These are phyloP conservation scores for Mycetomoellerius zeteki DNA, from an alignment of 1,140 invertebrate genomes.

Conservation along the genomic window DNA sequence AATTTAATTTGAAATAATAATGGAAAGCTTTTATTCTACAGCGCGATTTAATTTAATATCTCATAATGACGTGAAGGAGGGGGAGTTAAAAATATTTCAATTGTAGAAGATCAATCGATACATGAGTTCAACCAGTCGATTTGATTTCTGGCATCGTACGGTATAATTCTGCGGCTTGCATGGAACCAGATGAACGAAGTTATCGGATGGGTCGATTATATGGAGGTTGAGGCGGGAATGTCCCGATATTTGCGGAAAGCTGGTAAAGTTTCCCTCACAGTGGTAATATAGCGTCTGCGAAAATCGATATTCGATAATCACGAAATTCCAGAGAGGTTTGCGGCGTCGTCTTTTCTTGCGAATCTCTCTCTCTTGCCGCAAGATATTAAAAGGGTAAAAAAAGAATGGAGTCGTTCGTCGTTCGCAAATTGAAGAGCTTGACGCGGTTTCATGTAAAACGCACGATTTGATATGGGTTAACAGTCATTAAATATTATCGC, in stretches of 20 bases:
- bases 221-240: conserved; percentile 45
- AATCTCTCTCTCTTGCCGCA: conserved; percentile 7
- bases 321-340: conserved; percentile 54
- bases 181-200: conserved; percentile 57
- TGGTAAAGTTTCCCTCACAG: conserved; percentile 55
- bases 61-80: neutral
- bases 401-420: neutral
- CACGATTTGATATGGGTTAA: neutral
- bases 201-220: conserved; percentile 48
- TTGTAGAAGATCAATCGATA: conserved; percentile 10
- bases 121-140: conserved; percentile 9
- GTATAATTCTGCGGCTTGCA: conserved; percentile 61
- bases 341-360: conserved; percentile 39
- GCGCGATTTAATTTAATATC: conserved; percentile 6
- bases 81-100: conserved; percentile 29
- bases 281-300: conserved; percentile 58
- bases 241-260: conserved; percentile 59
- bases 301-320: conserved; percentile 67
- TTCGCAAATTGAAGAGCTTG: conserved; percentile 2
- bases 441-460: neutral
- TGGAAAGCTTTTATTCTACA: neutral
- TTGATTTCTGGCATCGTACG: conserved; percentile 39
- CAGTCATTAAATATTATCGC: neutral
- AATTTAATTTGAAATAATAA: conserved; percentile 48
- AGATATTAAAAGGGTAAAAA: conserved; percentile 45